These are phyloP conservation scores for Drosophila ficusphila DNA, from an alignment of 1,140 invertebrate genomes.

Conservation along the genomic window DNA sequence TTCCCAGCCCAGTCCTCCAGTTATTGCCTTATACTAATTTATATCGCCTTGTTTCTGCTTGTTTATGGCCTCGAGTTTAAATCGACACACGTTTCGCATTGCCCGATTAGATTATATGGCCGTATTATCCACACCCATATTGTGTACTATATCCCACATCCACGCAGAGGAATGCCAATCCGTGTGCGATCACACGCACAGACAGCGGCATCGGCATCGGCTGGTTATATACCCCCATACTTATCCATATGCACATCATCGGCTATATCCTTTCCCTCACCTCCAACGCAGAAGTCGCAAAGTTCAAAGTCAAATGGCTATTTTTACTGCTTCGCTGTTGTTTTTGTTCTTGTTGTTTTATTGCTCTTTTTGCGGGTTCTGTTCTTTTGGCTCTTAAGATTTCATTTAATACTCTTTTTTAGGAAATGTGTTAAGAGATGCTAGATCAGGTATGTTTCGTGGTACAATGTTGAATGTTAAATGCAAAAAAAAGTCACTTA, in stretches of 20 bases:
- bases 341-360: slow-evolving; percentile 24
- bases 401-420: slow-evolving; percentile 24
- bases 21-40: slow-evolving; percentile 35
- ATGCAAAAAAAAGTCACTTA: background rate
- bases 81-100: slow-evolving; percentile 67
- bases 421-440: background rate
- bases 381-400: slow-evolving; percentile 30
- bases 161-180: slow-evolving; percentile 41
- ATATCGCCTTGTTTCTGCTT: slow-evolving; percentile 46
- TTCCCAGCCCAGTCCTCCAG: background rate
- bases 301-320: slow-evolving; percentile 71
- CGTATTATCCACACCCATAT: slow-evolving; percentile 39
- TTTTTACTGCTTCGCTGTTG: slow-evolving; percentile 57
- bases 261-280: slow-evolving; percentile 41
- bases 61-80: slow-evolving; percentile 50
- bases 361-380: slow-evolving; percentile 15
- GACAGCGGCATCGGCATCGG: slow-evolving; percentile 16
- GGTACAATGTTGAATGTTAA: background rate
- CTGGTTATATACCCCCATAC: slow-evolving; percentile 2
- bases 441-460: no score
- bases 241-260: slow-evolving; percentile 18
- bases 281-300: slow-evolving; percentile 42
- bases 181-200: slow-evolving; percentile 39
- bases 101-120: slow-evolving; percentile 62
- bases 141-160: slow-evolving; percentile 13